Conservation (phyloP, 2,113 vertebrate genomes). For the Brachypodius melanocephalos region DNA sequence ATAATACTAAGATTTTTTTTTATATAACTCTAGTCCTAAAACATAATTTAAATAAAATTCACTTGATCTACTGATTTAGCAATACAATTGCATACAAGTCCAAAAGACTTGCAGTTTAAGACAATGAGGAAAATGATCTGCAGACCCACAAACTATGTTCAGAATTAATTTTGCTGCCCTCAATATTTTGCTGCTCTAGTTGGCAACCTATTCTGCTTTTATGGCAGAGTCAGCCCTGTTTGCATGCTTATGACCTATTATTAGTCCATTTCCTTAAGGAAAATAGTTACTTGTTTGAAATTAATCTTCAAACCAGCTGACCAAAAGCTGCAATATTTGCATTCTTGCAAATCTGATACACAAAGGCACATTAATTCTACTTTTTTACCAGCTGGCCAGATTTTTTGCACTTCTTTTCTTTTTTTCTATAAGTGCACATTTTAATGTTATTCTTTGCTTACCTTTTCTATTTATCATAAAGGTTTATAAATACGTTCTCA, state of each 20-base stretch:
- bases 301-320: conserved; percentile 69
- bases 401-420: conserved; percentile 60
- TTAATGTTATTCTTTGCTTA: conserved; percentile 49
- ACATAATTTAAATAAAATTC: not conserved
- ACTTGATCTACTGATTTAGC: not conserved
- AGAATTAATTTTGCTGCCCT: conserved; percentile 38
- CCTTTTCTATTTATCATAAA: not conserved
- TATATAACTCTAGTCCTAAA: not conserved
- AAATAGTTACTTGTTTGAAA: conserved; percentile 59
- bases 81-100: not conserved
- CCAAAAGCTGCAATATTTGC: conserved; percentile 68
- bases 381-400: conserved; percentile 59
- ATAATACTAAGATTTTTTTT: not conserved
- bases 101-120: not conserved
- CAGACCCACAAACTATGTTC: not conserved
- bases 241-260: conserved; percentile 45
- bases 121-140: not conserved
- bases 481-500: not conserved
- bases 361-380: conserved; percentile 73
- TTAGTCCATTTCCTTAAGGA: conserved; percentile 65
- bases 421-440: conserved; percentile 45
- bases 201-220: conserved; percentile 44
- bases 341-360: conserved; percentile 73
- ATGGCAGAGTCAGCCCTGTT: conserved; percentile 49
- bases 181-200: conserved; percentile 48